Base-by-base conservation (phyloP, 1,140 invertebrate genomes). In the Lutraria rhynchaena region DNA sequence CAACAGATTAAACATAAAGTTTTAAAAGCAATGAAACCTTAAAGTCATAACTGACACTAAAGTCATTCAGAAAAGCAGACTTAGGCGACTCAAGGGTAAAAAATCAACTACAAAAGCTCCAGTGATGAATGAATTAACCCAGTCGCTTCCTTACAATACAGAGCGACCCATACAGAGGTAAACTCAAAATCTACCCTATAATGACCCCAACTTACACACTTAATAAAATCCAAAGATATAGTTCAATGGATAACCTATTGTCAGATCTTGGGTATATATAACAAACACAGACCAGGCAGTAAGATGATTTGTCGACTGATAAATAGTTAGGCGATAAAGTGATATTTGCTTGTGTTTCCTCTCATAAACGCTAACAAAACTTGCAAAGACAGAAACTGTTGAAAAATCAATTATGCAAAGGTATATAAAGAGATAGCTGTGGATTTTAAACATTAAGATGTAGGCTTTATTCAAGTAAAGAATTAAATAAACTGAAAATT, bases 321-420 rank as follows among this genome's bases (percentile, higher is more conserved):
- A 61, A 75, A 75, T 75, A n/a, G 58, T 75, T 44, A 75, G 63
- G 73, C 57, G 73, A 75, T 75, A 75, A 75, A 75, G 73, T 61
- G 58, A 75, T 75, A 75, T 75, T 75, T 75, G 63, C 53, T 60
- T 80, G 49, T 58, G 60, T 63, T 63, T 80, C 63, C 60, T 41
- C 37, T 41, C 55, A 41, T 78, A 65, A 67, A n/a, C 60, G 58
- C 61, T 57, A 80, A 69, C 51, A 67, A 69, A 60, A 80, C 29
- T 55, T 55, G 65, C 46, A 46, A 74, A 74, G 57, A 44, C 75
- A 57, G 60, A 67, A 41, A 80, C 55, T 61, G 63, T 67, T 55
- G 76, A 80, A 69, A 80, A 80, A 67, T 80, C 53, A 58, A 67
- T 80, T 69, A 80, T 69, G 51, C 76, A 57, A 46, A 57, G 61